Evolutionary conservation across 92 coral and sea anemone genomes (phyloP), one percentile per base, ranked within the genome.

Genomic region (Heliopora coerulea): DNA sequence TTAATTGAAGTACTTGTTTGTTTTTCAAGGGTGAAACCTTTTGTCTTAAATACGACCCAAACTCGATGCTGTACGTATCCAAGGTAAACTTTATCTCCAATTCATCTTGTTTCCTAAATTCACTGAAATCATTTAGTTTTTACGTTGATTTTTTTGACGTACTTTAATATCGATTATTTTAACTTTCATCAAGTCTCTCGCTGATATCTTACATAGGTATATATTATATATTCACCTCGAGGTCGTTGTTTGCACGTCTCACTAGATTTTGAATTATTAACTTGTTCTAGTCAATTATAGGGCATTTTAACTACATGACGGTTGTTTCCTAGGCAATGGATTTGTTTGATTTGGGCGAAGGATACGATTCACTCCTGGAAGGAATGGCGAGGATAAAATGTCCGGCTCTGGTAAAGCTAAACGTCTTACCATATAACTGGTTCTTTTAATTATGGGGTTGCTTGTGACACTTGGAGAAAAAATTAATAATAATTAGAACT

Each of bases 241-340:
- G n/a, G n/a, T n/a, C n/a, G n/a, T n/a, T n/a, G n/a, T n/a, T n/a
- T n/a, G n/a, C n/a, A n/a, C n/a, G n/a, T n/a, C n/a, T n/a, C n/a
- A n/a, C n/a, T n/a, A n/a, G n/a, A n/a, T n/a, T n/a, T n/a, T n/a
- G n/a, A n/a, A n/a, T n/a, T n/a, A n/a, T n/a, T n/a, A n/a, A n/a
- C n/a, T n/a, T n/a, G n/a, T n/a, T n/a, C n/a, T n/a, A n/a, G n/a
- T n/a, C n/a, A n/a, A n/a, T n/a, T n/a, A n/a, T n/a, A n/a, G n/a
- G n/a, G n/a, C n/a, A n/a, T n/a, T n/a, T n/a, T n/a, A n/a, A n/a
- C n/a, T n/a, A n/a, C n/a, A n/a, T n/a, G n/a, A n/a, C n/a, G n/a
- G n/a, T n/a, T n/a, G n/a, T n/a, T n/a, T n/a, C n/a, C n/a, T n/a
- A 92, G 97, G 97, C 97, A 8, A 92, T 89, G 97, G 97, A 92